These are phyloP conservation scores for Etheostoma spectabile DNA, from an alignment of 2,113 vertebrate genomes.

Conservation along the genomic window DNA sequence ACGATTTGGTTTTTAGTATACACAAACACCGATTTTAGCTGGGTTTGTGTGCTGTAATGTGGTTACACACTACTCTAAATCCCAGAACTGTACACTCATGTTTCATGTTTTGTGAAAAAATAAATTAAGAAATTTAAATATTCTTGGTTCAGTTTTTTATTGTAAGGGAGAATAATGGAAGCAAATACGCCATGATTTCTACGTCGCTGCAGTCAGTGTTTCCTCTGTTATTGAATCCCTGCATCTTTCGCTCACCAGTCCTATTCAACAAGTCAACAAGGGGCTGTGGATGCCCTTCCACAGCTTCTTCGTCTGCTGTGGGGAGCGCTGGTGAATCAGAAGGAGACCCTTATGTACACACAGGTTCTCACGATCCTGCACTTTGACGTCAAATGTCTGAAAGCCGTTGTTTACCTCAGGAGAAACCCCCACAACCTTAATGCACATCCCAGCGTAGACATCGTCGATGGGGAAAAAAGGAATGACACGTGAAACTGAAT, in stretches of 20 bases:
- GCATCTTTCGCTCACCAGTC: not conserved
- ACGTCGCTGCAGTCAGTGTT: not conserved
- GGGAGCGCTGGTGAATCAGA: slow-evolving; percentile 85
- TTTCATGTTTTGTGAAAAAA: slow-evolving; percentile 60
- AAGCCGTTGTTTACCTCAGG: slow-evolving; percentile 78
- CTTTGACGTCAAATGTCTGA: slow-evolving; percentile 75
- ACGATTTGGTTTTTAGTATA: not conserved
- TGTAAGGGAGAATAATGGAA: no score
- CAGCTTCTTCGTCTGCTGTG: slow-evolving; percentile 81
- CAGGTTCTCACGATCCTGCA: slow-evolving; percentile 79
- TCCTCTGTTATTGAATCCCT: not conserved
- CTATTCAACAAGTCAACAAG: slow-evolving; percentile 75
- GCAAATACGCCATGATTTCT: no score
- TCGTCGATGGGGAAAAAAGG: slow-evolving; percentile 89
- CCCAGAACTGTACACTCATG: slow-evolving; percentile 24
- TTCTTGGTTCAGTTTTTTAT: not conserved
- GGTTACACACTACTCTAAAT: slow-evolving; percentile 25
- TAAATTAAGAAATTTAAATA: slow-evolving; percentile 34
- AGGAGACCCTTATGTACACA: slow-evolving; percentile 85
- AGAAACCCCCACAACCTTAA: slow-evolving; percentile 72
- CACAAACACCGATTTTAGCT: slow-evolving; percentile 18
- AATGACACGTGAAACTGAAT: slow-evolving; percentile 63
- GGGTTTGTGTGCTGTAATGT: slow-evolving; percentile 21
- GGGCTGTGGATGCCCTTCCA: slow-evolving; percentile 83
- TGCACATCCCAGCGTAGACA: slow-evolving; percentile 86